Evolutionary conservation across 2,113 vertebrate species (phyloP).

Genomic region (Amphilophus citrinellus): DNA sequence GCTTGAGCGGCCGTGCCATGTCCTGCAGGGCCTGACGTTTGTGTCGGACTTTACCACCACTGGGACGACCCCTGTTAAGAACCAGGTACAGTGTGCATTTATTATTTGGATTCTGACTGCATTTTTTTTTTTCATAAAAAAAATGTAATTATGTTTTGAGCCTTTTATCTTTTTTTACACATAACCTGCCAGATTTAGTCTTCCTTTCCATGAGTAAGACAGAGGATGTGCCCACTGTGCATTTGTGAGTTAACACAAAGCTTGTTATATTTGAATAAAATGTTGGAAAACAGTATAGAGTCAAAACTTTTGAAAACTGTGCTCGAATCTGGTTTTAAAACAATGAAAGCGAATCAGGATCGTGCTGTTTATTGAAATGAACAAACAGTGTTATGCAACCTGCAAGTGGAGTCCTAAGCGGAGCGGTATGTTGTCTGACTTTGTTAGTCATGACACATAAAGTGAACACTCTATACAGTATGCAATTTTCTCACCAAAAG

Average conservation of each 20-base stretch:
- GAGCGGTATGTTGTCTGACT: constrained; percentile 37
- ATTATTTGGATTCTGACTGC: not conserved
- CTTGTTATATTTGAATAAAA: not conserved
- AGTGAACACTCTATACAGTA: constrained; percentile 39
- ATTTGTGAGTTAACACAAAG: not conserved
- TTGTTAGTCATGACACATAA: constrained; percentile 49
- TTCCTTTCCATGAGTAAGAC: not conserved
- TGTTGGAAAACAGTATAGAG: not conserved
- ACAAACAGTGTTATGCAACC: constrained; percentile 40
- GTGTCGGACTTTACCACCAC: constrained; percentile 91
- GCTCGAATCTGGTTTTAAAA: constrained; percentile 1
- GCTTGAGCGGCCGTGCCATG: constrained; percentile 97
- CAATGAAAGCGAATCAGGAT: constrained; percentile 15
- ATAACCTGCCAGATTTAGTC: not conserved
- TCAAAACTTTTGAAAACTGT: constrained; percentile 3
- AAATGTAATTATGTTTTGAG: not conserved
- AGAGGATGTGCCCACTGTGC: not conserved
- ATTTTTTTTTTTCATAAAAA: too few species aligned
- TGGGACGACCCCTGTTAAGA: constrained; percentile 87
- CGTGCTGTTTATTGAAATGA: constrained; percentile 32
- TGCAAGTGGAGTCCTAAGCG: constrained; percentile 16
- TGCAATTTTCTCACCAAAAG: constrained; percentile 61
- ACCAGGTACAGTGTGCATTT: not conserved
- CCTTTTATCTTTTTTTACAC: not conserved
- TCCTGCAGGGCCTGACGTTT: constrained; percentile 96